Evolutionary conservation across 2,888 invertebrate species (phyloP).

Genomic region (Itoplectis maculator): DNA sequence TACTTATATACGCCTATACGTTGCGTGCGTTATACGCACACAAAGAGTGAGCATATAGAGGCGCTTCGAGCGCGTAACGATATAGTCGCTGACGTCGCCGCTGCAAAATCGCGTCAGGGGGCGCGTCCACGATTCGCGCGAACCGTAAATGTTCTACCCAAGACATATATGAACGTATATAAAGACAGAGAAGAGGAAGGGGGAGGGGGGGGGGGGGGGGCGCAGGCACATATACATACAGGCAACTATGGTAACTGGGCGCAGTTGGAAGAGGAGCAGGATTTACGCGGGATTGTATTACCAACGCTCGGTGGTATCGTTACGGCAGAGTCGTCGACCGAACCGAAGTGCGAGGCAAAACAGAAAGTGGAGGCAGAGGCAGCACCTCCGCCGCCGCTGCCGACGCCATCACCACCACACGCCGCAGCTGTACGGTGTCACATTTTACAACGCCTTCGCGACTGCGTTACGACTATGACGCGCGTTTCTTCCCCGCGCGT

Average conservation of each 20-base stretch:
- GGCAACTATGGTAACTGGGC: conserved; percentile 68
- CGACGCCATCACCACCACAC: no score
- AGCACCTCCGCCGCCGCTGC: neutral
- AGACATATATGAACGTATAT: conserved; percentile 15
- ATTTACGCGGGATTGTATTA: conserved; percentile 79
- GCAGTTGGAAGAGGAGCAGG: conserved; percentile 68
- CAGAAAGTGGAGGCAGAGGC: conserved; percentile 37
- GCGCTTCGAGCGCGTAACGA: conserved; percentile 7
- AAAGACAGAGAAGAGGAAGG: no score
- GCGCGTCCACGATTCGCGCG: conserved; percentile 16
- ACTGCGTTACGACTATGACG: conserved; percentile 62
- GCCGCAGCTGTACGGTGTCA: conserved; percentile 77
- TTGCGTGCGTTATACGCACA: neutral
- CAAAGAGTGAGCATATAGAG: neutral
- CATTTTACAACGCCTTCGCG: conserved; percentile 75
- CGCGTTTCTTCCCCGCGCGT: conserved; percentile 43
- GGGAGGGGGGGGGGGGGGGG: no score
- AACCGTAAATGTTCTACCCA: conserved; percentile 45
- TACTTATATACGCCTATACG: neutral
- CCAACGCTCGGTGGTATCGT: conserved; percentile 54
- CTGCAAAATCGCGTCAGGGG: neutral
- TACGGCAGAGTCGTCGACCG: conserved; percentile 45
- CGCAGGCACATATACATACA: conserved; percentile 31
- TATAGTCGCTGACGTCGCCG: neutral
- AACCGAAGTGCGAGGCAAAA: conserved; percentile 35